Evolutionary conservation across 2,888 invertebrate genomes (phyloP).

Genomic region (Tinea trinotella): DNA sequence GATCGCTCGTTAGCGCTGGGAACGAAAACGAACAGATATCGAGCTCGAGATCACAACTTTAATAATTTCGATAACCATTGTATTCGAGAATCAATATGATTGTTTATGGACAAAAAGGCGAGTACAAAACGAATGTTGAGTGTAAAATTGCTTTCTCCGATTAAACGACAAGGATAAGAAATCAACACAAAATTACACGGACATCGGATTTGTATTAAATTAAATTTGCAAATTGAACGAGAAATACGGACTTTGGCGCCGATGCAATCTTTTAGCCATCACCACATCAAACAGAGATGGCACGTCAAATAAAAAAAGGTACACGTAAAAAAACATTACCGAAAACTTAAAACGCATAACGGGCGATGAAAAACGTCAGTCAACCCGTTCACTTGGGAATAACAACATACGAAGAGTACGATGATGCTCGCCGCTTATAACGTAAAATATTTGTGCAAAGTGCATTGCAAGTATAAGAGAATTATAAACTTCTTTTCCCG

Average conservation of each 20-base stretch:
- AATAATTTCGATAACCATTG: conserved; percentile 9
- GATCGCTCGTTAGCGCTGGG: conserved; percentile 57
- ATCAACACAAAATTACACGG: conserved; percentile 10
- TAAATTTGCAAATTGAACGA: conserved; percentile 12
- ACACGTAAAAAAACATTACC: conserved; percentile 7
- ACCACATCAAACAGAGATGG: conserved; percentile 9
- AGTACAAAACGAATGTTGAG: neutral
- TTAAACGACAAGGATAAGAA: conserved; percentile 5
- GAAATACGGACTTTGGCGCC: conserved; percentile 1
- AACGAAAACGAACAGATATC: conserved; percentile 22
- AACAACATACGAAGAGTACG: conserved; percentile 45
- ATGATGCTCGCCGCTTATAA: conserved; percentile 32
- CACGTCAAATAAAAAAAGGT: conserved; percentile 12
- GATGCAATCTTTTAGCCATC: conserved; percentile 3
- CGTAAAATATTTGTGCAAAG: conserved; percentile 23
- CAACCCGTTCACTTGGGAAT: conserved; percentile 51
- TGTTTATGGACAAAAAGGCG: neutral
- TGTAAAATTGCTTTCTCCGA: neutral
- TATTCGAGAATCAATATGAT: conserved; percentile 11
- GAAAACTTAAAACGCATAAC: conserved; percentile 25
- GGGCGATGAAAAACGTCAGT: conserved; percentile 51
- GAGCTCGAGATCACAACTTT: conserved; percentile 11
- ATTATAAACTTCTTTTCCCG: conserved; percentile 21
- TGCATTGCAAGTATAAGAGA: conserved; percentile 26
- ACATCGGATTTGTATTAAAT: conserved; percentile 8